These are phyloP conservation scores for Epirrhoe tristata DNA, from an alignment of 2,888 invertebrate species.

Conservation along the genomic window DNA sequence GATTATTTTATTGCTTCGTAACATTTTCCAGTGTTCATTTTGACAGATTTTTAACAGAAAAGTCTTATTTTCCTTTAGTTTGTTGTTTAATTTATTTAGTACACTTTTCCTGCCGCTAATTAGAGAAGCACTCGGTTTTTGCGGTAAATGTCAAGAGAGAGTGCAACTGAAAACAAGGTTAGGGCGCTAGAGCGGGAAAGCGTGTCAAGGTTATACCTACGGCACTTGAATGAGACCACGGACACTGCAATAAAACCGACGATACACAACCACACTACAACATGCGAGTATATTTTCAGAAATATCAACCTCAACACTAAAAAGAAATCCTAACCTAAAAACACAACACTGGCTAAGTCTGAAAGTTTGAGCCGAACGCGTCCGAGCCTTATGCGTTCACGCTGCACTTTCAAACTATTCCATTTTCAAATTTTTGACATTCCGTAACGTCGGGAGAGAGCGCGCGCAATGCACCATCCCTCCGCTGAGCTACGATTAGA, in stretches of 20 bases:
- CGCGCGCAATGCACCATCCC: constrained; percentile 77
- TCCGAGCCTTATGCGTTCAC: constrained; percentile 50
- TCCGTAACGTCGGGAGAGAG: constrained; percentile 61
- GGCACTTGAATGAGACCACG: constrained; percentile 69
- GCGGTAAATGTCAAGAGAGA: constrained; percentile 77
- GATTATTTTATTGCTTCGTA: constrained; percentile 23
- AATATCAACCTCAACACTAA: constrained; percentile 38
- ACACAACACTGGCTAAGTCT: constrained; percentile 58
- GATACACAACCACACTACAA: constrained; percentile 51
- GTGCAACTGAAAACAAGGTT: constrained; percentile 80
- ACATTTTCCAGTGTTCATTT: constrained; percentile 20
- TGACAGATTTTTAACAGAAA: constrained; percentile 6
- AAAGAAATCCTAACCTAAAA: constrained; percentile 60
- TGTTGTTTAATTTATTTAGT: constrained; percentile 6
- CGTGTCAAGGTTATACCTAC: constrained; percentile 79
- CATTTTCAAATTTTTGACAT: constrained; percentile 77
- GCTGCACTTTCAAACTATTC: constrained; percentile 69
- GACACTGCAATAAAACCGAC: constrained; percentile 67
- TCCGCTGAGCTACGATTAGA: constrained; percentile 64
- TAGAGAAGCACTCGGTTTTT: constrained; percentile 66
- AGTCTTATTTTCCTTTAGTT: background rate
- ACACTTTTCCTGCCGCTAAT: constrained; percentile 54
- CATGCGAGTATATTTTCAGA: constrained; percentile 48
- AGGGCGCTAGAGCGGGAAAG: constrained; percentile 78
- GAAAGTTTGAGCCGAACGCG: constrained; percentile 44